Conservation (phyloP, 2,797 vertebrate genomes). For the Tokudaia tokunoshimensis region DNA sequence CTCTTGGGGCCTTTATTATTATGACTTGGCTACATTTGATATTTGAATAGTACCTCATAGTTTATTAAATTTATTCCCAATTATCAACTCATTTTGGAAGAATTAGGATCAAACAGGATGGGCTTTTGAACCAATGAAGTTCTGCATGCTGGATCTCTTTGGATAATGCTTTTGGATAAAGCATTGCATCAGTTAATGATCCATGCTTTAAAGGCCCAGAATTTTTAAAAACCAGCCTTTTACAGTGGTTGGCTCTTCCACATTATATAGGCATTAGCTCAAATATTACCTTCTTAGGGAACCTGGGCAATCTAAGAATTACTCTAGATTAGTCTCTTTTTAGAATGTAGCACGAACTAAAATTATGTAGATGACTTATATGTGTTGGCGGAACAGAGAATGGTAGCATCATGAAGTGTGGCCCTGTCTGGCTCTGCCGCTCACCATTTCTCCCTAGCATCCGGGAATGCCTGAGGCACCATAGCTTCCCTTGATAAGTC, state of each 20-base stretch:
- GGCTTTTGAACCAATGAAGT: constrained; percentile 39
- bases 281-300: constrained; percentile 50
- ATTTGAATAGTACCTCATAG: neutral
- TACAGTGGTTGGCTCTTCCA: neutral
- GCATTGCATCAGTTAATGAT: constrained; percentile 8
- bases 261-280: neutral
- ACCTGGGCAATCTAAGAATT: constrained; percentile 16
- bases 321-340: constrained; percentile 24
- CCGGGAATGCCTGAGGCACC: neutral
- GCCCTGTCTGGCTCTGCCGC: neutral
- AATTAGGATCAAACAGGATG: constrained; percentile 9
- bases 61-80: constrained; percentile 28
- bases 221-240: neutral
- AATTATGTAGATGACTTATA: constrained; percentile 1
- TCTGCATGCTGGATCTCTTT: constrained; percentile 1
- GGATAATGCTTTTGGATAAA: constrained; percentile 31
- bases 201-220: neutral
- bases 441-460: neutral
- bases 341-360: neutral
- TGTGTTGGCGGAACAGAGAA: neutral
- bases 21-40: neutral
- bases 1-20: neutral
- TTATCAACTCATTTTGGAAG: constrained; percentile 6
- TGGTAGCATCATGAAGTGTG: neutral
- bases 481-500: neutral